phyloP scores from a whole-genome alignment of 2,797 vertebrate genomes.

The Crax fasciolata region DNA sequence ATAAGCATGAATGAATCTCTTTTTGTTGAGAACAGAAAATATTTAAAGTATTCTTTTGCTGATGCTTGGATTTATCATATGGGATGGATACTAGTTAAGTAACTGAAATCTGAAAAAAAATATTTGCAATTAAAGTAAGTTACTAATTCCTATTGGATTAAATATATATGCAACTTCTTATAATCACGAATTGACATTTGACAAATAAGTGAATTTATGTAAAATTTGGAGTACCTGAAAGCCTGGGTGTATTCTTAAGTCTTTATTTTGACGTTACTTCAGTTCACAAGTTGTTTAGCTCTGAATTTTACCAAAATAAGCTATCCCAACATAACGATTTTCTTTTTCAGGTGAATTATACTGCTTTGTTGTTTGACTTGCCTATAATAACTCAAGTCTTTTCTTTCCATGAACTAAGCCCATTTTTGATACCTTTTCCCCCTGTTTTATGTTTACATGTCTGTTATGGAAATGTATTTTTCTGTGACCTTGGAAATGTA shows the following conservation, averaged over 20 bases:
- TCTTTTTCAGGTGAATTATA: background rate
- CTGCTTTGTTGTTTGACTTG: background rate
- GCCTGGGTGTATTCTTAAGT: background rate
- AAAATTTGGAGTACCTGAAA: background rate
- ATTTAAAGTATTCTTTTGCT: background rate
- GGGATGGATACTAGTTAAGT: background rate
- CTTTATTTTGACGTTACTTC: background rate
- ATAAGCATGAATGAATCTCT: background rate
- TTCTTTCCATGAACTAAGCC: background rate
- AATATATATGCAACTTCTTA: background rate
- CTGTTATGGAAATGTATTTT: background rate
- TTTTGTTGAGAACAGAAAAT: background rate
- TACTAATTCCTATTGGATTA: background rate
- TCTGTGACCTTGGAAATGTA: background rate
- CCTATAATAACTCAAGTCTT: background rate
- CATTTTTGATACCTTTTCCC: background rate
- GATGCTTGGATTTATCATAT: background rate
- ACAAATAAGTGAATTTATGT: background rate
- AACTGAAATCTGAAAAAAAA: background rate
- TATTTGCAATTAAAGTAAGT: background rate
- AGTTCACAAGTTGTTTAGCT: background rate
- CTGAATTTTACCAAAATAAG: background rate
- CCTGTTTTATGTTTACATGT: background rate
- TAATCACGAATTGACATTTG: background rate
- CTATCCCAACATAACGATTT: background rate